phyloP scores from a whole-genome alignment of 1,140 invertebrate species.

The Ericerus pela region DNA sequence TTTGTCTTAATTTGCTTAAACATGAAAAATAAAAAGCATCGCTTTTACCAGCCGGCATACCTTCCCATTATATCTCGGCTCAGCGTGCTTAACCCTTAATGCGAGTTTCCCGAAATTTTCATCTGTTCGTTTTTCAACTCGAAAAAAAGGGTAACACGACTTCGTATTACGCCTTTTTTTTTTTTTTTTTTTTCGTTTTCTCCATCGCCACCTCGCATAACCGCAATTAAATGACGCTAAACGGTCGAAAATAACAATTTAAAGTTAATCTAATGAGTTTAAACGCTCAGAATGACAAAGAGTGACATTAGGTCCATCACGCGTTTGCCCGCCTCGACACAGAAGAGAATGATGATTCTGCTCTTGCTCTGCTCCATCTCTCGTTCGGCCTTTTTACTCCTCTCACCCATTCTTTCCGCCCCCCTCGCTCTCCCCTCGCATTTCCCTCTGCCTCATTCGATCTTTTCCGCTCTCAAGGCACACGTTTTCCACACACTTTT shows the following conservation, averaged over 20 bases:
- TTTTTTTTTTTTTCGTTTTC: no score
- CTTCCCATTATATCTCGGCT: no score
- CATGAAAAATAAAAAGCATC: no score
- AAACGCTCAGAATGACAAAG: conserved; percentile 12
- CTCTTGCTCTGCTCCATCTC: no score
- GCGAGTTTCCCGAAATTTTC: no score
- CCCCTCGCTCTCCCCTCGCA: neutral
- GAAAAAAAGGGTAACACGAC: no score
- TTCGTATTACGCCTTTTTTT: no score
- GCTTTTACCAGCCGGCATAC: no score
- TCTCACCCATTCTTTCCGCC: neutral
- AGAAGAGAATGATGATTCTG: neutral
- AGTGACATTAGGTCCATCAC: conserved; percentile 10
- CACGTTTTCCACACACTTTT: no score
- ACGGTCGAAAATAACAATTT: conserved; percentile 7
- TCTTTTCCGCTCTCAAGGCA: neutral
- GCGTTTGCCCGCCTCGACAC: neutral
- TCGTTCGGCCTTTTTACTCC: neutral
- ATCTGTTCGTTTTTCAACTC: no score
- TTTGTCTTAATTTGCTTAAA: no score
- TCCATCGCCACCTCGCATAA: neutral
- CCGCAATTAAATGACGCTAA: conserved; percentile 7
- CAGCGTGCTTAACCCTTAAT: no score
- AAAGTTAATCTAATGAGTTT: conserved; percentile 11
- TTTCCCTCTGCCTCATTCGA: neutral